phyloP scores from a whole-genome alignment of 1,140 invertebrate genomes.

The Megalonaias nervosa region DNA sequence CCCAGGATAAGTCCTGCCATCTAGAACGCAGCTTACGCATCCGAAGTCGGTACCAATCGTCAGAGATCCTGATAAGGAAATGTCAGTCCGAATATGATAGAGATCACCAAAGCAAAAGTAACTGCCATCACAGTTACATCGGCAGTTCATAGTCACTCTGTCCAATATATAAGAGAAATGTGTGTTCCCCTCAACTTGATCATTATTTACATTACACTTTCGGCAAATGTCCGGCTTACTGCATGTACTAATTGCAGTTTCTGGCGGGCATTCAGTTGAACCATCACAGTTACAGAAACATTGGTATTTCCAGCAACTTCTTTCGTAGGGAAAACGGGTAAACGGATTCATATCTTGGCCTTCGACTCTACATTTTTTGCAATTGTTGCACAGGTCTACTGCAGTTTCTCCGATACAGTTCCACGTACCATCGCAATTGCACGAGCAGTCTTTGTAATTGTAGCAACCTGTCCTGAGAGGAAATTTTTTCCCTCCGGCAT shows the following conservation, averaged over 20 bases:
- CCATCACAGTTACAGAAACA: conserved; percentile 56
- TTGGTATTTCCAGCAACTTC: conserved; percentile 43
- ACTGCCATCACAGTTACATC: conserved; percentile 32
- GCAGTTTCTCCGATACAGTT: conserved; percentile 24
- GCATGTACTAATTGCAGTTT: conserved; percentile 18
- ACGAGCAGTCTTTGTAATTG: conserved; percentile 26
- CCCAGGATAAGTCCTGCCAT: conserved; percentile 21
- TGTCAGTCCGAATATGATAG: conserved; percentile 17
- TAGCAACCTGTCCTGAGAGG: conserved; percentile 25
- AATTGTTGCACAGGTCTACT: conserved; percentile 27
- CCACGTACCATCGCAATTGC: conserved; percentile 27
- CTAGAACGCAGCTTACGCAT: conserved; percentile 29
- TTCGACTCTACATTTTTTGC: conserved; percentile 37
- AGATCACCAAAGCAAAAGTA: conserved; percentile 24
- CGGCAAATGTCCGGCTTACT: conserved; percentile 8
- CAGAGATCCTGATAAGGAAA: conserved; percentile 24
- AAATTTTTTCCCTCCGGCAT: conserved; percentile 23
- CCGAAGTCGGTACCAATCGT: conserved; percentile 5
- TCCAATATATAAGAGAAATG: conserved; percentile 21
- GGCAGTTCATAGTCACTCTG: conserved; percentile 14
- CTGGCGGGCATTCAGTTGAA: conserved; percentile 14
- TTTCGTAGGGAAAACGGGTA: conserved; percentile 29
- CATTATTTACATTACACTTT: conserved; percentile 9
- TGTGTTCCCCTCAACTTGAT: conserved; percentile 5
- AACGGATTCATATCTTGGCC: conserved; percentile 21